These are phyloP conservation scores for Scrobipalpa atriplicella DNA, from an alignment of 2,888 invertebrate genomes.

Conservation along the genomic window DNA sequence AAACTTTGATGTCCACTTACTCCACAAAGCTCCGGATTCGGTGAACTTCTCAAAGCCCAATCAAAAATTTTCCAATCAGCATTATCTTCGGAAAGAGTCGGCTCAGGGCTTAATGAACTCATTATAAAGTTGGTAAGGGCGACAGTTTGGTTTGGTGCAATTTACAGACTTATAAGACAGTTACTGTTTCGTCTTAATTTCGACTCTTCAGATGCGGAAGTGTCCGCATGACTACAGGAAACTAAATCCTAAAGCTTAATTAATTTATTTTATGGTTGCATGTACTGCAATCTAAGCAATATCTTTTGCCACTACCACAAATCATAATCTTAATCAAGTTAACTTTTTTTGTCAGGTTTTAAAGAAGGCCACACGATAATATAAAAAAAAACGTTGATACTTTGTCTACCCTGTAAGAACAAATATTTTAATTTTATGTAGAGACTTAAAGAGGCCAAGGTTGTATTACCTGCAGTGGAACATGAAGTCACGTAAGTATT, in stretches of 20 bases:
- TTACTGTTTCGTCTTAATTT: too few species aligned
- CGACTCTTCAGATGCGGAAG: too few species aligned
- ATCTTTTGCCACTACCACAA: too few species aligned
- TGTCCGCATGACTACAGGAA: too few species aligned
- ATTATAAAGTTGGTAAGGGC: constrained; percentile 67
- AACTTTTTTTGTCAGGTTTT: too few species aligned
- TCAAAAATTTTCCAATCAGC: constrained; percentile 52
- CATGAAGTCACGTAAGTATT: neutral
- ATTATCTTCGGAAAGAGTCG: constrained; percentile 51
- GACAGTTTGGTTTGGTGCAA: constrained; percentile 39
- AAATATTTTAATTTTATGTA: too few species aligned
- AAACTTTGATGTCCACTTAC: constrained; percentile 14
- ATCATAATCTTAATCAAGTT: too few species aligned
- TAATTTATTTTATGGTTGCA: too few species aligned
- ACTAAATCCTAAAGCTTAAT: neutral
- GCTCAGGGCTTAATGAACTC: constrained; percentile 66
- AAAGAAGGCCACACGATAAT: too few species aligned
- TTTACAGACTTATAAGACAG: constrained; percentile 24
- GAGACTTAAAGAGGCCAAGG: constrained; percentile 21
- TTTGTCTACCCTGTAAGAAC: too few species aligned
- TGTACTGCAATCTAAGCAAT: too few species aligned
- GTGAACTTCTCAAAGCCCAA: constrained; percentile 45
- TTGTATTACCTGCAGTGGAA: neutral
- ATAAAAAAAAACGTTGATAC: too few species aligned
- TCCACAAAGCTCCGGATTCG: constrained; percentile 23